A percentile compares a stretch with the other conserved stretches of the same genome.
phyloP scores from a whole-genome alignment of 1,140 invertebrate genomes.

The Doryteuthis pealeii region DNA sequence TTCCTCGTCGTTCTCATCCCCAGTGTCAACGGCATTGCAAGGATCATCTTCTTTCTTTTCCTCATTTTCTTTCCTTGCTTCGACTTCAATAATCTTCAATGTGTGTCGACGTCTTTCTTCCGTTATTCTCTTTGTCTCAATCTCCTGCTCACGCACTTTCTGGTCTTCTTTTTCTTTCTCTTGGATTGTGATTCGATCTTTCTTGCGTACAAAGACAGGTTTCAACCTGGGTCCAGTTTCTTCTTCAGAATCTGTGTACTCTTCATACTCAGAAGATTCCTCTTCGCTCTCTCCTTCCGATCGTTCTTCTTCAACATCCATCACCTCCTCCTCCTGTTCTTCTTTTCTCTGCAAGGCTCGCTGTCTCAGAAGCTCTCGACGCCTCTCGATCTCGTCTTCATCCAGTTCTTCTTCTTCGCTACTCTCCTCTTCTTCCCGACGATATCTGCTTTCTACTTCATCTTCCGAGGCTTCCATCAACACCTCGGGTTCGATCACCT shows the following conservation, averaged over 20 bases:
- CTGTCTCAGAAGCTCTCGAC: constrained; percentile 72
- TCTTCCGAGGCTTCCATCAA: constrained; percentile 61
- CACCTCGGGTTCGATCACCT: constrained; percentile 55
- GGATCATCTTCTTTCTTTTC: constrained; percentile 68
- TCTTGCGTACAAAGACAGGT: constrained; percentile 94
- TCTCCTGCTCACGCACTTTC: constrained; percentile 80
- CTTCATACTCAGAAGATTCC: constrained; percentile 65
- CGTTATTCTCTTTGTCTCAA: constrained; percentile 74
- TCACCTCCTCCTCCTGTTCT: constrained; percentile 66
- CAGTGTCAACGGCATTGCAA: constrained; percentile 85
- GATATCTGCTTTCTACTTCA: constrained; percentile 66
- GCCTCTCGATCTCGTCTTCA: constrained; percentile 75
- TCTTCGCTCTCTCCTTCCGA: constrained; percentile 70
- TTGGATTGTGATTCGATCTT: constrained; percentile 90
- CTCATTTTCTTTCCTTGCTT: constrained; percentile 67
- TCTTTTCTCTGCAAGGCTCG: constrained; percentile 71
- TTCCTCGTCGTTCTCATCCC: constrained; percentile 97
- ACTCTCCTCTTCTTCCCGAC: constrained; percentile 64
- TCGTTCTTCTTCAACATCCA: constrained; percentile 72
- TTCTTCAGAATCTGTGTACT: constrained; percentile 75
- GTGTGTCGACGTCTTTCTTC: constrained; percentile 84
- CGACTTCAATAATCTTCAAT: constrained; percentile 86
- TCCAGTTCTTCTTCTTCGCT: constrained; percentile 54
- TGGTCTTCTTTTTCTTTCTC: constrained; percentile 87
- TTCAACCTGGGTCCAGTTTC: constrained; percentile 87